Base-by-base conservation (phyloP, 1,140 invertebrate species). In the Eurytemora carolleeae region DNA sequence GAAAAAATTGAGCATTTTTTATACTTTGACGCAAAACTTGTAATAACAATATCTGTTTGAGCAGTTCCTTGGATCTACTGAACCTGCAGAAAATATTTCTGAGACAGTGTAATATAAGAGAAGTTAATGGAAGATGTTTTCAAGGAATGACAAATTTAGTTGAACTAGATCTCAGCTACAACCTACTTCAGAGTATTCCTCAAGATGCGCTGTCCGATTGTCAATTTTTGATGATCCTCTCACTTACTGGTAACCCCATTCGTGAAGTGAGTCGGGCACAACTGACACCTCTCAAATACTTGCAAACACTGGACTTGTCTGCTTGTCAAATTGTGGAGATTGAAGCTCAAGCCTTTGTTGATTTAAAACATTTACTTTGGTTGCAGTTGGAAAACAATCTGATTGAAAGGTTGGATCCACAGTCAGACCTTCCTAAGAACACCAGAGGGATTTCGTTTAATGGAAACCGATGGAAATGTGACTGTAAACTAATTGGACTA, bases 381-480 rank as follows among this genome's bases (percentile, higher is more conserved):
- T 73, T 92, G 16, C 80, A 84, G 67, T 70, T 91, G 57, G 81
- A 88, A 66, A 83, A 81, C 61, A 91, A 91, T 73, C 78, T 78
- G 65, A 75, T 92, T 58, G 78, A 76, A 22, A 80, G 76, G 65
- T 78, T 86, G 63, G 74, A 79, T 67, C 83, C 82, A 17, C 72
- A 74, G 25, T 76, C 79, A 63, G 80, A 85, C 63, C 74, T 88
- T 26, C 82, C 84, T 1, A 78, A 80, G 60, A 78, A 77, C 55
- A 71, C 89, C 25, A 80, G 84, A 62, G 85, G 83, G 25, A 77
- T 88, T 25, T 81, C 83, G 57, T 72, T 92, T 24, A 82, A 90
- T 67, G 81, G 82, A 67, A 92, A 92, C 75, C 81, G 83, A 55
- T 92, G 87, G 87, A 76, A 80, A 53, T 92, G 87, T 71, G 85